Evolutionary conservation across 2,113 vertebrate genomes (phyloP).

Genomic region (Ammodytes marinus): DNA sequence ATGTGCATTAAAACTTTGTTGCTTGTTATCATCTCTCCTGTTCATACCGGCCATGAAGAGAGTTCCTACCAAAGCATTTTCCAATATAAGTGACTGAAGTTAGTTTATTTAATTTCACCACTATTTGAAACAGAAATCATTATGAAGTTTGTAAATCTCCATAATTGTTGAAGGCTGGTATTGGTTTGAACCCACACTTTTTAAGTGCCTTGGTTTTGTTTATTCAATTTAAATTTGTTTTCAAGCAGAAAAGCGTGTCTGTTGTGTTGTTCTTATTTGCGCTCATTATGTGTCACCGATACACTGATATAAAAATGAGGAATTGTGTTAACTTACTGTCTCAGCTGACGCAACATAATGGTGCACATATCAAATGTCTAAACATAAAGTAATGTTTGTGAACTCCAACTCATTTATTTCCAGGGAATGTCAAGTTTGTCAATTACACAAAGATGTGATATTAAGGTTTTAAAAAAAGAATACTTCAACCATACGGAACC

Average conservation of each 20-base stretch:
- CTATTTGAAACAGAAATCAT: too few species aligned
- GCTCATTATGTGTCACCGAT: not conserved
- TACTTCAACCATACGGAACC: too few species aligned
- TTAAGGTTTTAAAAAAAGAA: not conserved
- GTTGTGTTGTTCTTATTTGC: not conserved
- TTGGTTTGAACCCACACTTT: too few species aligned
- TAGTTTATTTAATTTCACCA: not conserved
- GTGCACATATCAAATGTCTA: not conserved
- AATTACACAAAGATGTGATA: not conserved
- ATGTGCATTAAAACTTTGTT: not conserved
- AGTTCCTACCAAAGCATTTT: not conserved
- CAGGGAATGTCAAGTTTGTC: not conserved
- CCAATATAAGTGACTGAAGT: not conserved
- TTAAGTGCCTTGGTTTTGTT: too few species aligned
- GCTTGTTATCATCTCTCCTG: not conserved
- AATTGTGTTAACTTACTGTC: not conserved
- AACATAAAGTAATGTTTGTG: not conserved
- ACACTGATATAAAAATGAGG: not conserved
- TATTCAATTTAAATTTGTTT: too few species aligned
- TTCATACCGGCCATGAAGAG: not conserved
- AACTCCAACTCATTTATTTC: not conserved
- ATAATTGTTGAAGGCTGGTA: too few species aligned
- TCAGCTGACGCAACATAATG: not conserved
- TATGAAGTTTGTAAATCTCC: too few species aligned
- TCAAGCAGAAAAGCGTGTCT: not conserved